Evolutionary conservation across 2,888 invertebrate genomes (phyloP).

Genomic region (Pterobdella sp.): DNA sequence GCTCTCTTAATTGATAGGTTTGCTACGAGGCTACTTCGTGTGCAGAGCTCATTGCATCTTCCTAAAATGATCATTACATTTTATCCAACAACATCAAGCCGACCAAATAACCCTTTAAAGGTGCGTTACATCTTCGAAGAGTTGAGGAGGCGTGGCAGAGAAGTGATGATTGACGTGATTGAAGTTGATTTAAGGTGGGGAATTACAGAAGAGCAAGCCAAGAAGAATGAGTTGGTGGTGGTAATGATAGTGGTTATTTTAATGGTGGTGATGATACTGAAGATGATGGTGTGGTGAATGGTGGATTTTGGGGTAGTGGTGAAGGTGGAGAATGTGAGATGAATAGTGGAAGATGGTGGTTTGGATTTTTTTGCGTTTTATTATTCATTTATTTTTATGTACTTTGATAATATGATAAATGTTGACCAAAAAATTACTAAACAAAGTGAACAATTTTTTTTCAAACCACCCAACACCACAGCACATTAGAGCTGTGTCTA

Average conservation of each 20-base stretch:
- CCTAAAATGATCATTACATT: too few relatives aligned
- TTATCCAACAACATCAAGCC: too few relatives aligned
- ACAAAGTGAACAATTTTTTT: too few relatives aligned
- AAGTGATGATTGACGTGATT: slow-evolving; percentile 47
- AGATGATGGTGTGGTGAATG: background rate
- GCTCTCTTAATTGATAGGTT: too few relatives aligned
- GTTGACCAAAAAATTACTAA: background rate
- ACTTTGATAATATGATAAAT: too few relatives aligned
- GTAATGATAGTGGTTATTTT: background rate
- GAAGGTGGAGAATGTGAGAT: background rate
- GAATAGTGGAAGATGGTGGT: background rate
- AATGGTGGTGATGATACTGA: background rate
- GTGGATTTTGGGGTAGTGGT: background rate
- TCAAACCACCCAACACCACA: slow-evolving; percentile 40
- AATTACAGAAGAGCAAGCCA: slow-evolving; percentile 50
- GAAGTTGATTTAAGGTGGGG: slow-evolving; percentile 55
- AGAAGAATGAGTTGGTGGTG: slow-evolving; percentile 21
- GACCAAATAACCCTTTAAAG: too few relatives aligned
- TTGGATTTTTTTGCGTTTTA: too few relatives aligned
- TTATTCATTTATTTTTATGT: too few relatives aligned
- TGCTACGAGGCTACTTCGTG: too few relatives aligned
- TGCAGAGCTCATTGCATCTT: too few relatives aligned
- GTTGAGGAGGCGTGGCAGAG: slow-evolving; percentile 47
- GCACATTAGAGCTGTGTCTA: slow-evolving; percentile 51
- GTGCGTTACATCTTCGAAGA: slow-evolving; percentile 53